Conservation (phyloP, 2,888 invertebrate species). For the Drosophila mettleri region DNA sequence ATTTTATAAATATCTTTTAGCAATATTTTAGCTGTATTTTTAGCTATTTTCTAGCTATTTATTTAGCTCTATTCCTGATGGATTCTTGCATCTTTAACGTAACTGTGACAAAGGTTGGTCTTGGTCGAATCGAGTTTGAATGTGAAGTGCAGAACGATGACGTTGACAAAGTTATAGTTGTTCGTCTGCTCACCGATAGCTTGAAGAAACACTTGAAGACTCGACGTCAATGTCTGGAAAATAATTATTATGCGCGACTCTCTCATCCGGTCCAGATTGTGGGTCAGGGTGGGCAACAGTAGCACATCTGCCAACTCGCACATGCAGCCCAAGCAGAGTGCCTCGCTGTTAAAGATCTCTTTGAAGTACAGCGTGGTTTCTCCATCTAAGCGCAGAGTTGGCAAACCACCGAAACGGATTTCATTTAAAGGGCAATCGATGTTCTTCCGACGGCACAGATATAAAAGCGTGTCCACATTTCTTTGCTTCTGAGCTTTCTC, state of each 20-base stretch:
- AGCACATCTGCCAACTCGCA: constrained; percentile 10
- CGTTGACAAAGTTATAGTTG: neutral
- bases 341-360: neutral
- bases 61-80: too few relatives aligned
- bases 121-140: constrained; percentile 4
- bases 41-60: too few relatives aligned
- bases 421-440: neutral
- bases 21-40: too few relatives aligned
- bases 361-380: neutral
- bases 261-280: constrained; percentile 28
- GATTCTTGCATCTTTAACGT: too few relatives aligned
- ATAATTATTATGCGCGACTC: constrained; percentile 29
- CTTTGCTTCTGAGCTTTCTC: constrained; percentile 4
- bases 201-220: neutral
- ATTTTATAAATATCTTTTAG: too few relatives aligned
- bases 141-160: constrained; percentile 34
- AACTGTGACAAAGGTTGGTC: constrained; percentile 2
- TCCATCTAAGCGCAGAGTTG: constrained; percentile 17
- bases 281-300: constrained; percentile 23
- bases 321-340: constrained; percentile 34
- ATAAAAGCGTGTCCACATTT: constrained; percentile 11
- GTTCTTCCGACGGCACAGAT: constrained; percentile 2
- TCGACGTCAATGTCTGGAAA: neutral
- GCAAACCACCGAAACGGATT: neutral
- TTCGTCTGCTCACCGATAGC: neutral